Evolutionary conservation across 2,113 vertebrate species (phyloP).

Genomic region (Crotophaga sulcirostris): DNA sequence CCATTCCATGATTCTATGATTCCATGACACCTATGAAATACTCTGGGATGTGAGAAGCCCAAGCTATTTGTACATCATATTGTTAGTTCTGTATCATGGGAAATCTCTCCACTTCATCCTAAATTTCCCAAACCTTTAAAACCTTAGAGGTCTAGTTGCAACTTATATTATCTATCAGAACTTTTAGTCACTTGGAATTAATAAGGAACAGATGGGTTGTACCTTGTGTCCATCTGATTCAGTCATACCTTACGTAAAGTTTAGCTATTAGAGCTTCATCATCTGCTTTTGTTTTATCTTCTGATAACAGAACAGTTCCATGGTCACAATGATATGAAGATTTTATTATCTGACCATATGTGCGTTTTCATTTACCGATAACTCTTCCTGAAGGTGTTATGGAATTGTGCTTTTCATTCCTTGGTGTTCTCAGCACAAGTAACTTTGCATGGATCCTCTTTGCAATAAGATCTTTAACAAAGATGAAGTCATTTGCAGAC

Average conservation of each 20-base stretch:
- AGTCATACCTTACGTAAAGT: background rate
- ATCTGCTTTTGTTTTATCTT: conserved; percentile 72
- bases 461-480: background rate
- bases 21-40: background rate
- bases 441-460: background rate
- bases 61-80: background rate
- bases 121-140: background rate
- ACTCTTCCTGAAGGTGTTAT: conserved; percentile 47
- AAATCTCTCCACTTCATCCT: background rate
- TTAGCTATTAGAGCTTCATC: background rate
- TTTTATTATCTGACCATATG: conserved; percentile 60
- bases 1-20: too few species aligned
- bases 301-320: conserved; percentile 55
- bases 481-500: background rate
- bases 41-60: background rate
- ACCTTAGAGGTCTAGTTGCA: background rate
- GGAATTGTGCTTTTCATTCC: conserved; percentile 45
- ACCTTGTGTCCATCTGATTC: background rate
- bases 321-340: conserved; percentile 60
- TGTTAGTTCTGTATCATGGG: background rate
- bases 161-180: background rate
- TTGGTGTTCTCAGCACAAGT: background rate
- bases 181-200: background rate
- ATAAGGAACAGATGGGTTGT: background rate
- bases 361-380: conserved; percentile 62